Conservation (phyloP, 2,888 invertebrate genomes). For the Myathropa florea region DNA sequence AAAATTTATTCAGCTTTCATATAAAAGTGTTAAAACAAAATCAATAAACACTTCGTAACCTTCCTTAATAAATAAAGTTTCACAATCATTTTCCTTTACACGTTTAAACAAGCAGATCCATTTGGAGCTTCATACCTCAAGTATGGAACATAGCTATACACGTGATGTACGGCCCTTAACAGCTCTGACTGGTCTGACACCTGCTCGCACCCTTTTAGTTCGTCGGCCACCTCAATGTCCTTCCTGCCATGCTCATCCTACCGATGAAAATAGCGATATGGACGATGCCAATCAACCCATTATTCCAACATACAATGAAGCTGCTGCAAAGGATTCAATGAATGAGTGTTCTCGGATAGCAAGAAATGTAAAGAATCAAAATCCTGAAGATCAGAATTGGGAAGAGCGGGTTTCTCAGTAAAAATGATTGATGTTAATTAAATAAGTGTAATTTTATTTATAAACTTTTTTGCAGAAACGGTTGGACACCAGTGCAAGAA, state of each 20-base stretch:
- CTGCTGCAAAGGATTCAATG: conserved; percentile 85
- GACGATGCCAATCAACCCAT: conserved; percentile 79
- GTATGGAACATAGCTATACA: conserved; percentile 88
- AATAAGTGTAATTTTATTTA: neutral
- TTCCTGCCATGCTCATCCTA: conserved; percentile 79
- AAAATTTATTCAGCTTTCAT: neutral
- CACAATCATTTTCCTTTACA: neutral
- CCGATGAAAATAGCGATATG: conserved; percentile 81
- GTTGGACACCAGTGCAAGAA: conserved; percentile 85
- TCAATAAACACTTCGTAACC: neutral
- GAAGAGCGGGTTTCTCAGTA: conserved; percentile 86
- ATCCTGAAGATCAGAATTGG: conserved; percentile 84
- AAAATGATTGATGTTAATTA: conserved; percentile 54
- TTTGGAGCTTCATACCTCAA: conserved; percentile 27
- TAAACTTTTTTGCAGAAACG: conserved; percentile 79
- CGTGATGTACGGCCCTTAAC: conserved; percentile 81
- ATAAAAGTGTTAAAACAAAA: neutral
- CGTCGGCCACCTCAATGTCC: conserved; percentile 79
- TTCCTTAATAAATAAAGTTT: neutral
- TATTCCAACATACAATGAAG: conserved; percentile 83
- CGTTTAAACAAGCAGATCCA: conserved; percentile 34
- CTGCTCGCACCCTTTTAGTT: conserved; percentile 78
- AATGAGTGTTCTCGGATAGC: conserved; percentile 87
- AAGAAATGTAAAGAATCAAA: conserved; percentile 83
- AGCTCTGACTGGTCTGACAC: conserved; percentile 76